These are phyloP conservation scores for Orthonevra nobilis DNA, from an alignment of 2,888 invertebrate species.

Conservation along the genomic window DNA sequence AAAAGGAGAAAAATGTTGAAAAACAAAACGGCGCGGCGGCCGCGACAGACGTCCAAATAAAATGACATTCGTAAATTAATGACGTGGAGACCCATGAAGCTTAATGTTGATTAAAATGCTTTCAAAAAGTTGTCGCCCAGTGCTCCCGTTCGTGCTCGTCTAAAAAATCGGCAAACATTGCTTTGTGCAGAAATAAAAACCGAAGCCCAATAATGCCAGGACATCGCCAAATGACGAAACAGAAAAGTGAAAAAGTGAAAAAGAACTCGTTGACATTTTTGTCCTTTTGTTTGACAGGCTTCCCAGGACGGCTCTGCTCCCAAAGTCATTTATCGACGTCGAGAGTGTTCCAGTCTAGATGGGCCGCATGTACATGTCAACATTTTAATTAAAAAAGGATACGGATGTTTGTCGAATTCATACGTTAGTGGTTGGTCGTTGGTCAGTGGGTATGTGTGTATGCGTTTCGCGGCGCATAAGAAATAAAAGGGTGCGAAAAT, in stretches of 20 bases:
- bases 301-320: slow-evolving; percentile 49
- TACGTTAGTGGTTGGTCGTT: slow-evolving; percentile 7
- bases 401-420: slow-evolving; percentile 73
- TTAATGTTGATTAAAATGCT: slow-evolving; percentile 71
- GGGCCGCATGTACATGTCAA: slow-evolving; percentile 77
- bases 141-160: no score
- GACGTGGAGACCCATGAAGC: slow-evolving; percentile 70
- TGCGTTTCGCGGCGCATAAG: slow-evolving; percentile 32
- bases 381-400: slow-evolving; percentile 81
- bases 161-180: slow-evolving; percentile 59
- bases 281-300: slow-evolving; percentile 70
- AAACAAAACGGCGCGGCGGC: neutral
- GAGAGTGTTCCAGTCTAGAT: slow-evolving; percentile 65
- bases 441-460: neutral
- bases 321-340: slow-evolving; percentile 69
- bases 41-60: slow-evolving; percentile 20
- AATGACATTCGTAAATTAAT: slow-evolving; percentile 69
- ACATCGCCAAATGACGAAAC: neutral
- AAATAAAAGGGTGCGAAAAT: slow-evolving; percentile 67
- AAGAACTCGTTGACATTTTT: slow-evolving; percentile 60
- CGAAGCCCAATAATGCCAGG: slow-evolving; percentile 43
- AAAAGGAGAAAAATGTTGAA: neutral
- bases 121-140: slow-evolving; percentile 46
- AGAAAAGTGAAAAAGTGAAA: slow-evolving; percentile 26
- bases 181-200: slow-evolving; percentile 64